These are phyloP conservation scores for Willowsia nigromaculata DNA, from an alignment of 2,888 invertebrate genomes.

Conservation along the genomic window DNA sequence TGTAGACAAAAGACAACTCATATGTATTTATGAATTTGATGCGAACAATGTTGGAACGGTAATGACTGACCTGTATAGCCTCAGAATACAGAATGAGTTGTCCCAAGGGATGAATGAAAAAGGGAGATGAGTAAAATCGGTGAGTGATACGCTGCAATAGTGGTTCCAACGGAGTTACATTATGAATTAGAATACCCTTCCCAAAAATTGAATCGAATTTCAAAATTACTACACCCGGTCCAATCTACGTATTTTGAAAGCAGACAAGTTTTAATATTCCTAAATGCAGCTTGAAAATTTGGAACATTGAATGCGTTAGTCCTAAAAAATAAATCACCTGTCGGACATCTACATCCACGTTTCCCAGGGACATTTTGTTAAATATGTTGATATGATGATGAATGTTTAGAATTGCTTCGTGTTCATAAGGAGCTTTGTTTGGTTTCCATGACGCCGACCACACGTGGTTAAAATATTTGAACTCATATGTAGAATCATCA, in stretches of 20 bases:
- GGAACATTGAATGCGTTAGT: too few relatives aligned
- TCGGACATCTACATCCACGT: constrained; percentile 68
- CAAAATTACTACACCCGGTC: constrained; percentile 82
- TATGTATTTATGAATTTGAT: background rate
- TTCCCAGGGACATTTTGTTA: constrained; percentile 51
- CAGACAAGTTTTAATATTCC: too few relatives aligned
- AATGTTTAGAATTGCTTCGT: constrained; percentile 71
- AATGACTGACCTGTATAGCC: constrained; percentile 87
- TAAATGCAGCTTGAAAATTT: too few relatives aligned
- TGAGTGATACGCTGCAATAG: constrained; percentile 89
- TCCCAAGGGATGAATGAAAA: constrained; percentile 84
- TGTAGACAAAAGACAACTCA: too few relatives aligned
- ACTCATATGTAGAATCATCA: constrained; percentile 53
- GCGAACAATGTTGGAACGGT: too few relatives aligned
- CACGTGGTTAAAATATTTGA: constrained; percentile 70
- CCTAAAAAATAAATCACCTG: constrained; percentile 70
- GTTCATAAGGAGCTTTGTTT: constrained; percentile 48
- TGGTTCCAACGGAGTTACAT: constrained; percentile 89
- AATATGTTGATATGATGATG: constrained; percentile 67
- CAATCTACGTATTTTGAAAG: too few relatives aligned
- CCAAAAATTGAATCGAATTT: constrained; percentile 81
- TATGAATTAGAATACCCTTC: constrained; percentile 85
- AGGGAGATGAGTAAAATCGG: constrained; percentile 86
- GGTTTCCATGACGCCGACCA: constrained; percentile 73
- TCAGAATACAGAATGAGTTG: constrained; percentile 86